Evolutionary conservation across 2,888 invertebrate species (phyloP).

Genomic region (Idaea dimidiata): DNA sequence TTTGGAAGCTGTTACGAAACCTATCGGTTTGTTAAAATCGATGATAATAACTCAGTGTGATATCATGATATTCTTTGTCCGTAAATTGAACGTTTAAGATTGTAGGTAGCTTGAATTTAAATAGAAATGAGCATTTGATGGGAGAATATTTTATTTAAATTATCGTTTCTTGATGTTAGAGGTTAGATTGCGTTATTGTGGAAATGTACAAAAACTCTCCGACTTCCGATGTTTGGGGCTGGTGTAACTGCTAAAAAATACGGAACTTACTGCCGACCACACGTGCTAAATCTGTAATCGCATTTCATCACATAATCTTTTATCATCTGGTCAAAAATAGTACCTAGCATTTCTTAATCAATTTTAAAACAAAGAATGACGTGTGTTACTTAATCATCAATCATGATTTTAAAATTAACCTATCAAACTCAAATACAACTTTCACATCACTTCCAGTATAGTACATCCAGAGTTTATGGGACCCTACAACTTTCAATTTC

Average conservation of each 20-base stretch:
- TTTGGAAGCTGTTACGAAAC: constrained; percentile 2
- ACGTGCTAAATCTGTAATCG: too few relatives aligned
- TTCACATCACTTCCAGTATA: constrained; percentile 12
- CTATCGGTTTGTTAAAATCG: neutral
- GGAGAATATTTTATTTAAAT: neutral
- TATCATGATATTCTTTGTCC: neutral
- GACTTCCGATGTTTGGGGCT: too few relatives aligned
- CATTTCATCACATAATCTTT: too few relatives aligned
- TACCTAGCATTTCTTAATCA: too few relatives aligned
- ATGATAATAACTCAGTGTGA: neutral
- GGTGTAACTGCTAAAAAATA: too few relatives aligned
- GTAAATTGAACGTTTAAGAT: constrained; percentile 1
- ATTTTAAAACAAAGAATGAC: too few relatives aligned
- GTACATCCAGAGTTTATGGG: constrained; percentile 29
- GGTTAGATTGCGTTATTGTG: neutral
- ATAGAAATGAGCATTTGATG: neutral
- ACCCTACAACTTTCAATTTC: constrained; percentile 39
- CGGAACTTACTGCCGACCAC: too few relatives aligned
- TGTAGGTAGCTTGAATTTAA: neutral
- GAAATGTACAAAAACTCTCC: neutral
- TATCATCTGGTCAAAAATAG: too few relatives aligned
- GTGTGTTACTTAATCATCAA: neutral
- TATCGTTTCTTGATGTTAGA: neutral
- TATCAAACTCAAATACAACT: neutral
- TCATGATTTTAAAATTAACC: neutral